Conservation (phyloP, 1,140 invertebrate species). For the Hestina assimilis region DNA sequence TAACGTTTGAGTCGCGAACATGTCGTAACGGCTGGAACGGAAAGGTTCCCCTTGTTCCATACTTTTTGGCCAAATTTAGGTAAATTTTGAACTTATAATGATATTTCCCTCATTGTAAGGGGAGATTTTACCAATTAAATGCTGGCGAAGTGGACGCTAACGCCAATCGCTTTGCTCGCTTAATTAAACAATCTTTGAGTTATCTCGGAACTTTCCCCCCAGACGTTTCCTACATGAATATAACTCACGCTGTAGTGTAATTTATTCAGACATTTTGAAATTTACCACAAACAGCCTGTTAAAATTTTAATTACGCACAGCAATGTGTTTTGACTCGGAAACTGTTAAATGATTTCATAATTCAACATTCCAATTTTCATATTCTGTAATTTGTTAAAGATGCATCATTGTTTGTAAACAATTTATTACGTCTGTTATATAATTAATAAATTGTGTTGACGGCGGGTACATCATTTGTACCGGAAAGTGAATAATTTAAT, state of each 20-base stretch:
- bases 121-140: constrained; percentile 31
- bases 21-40: background rate
- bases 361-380: too few relatives aligned
- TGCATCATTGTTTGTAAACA: constrained; percentile 36
- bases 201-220: constrained; percentile 29
- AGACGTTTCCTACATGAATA: constrained; percentile 23
- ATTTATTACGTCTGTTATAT: constrained; percentile 24
- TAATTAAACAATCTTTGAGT: constrained; percentile 29
- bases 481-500: constrained; percentile 27
- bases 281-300: background rate
- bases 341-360: too few relatives aligned
- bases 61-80: constrained; percentile 1
- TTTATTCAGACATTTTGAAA: constrained; percentile 3
- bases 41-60: background rate
- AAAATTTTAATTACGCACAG: constrained; percentile 6
- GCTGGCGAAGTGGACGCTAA: constrained; percentile 27
- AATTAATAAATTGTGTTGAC: constrained; percentile 30
- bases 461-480: constrained; percentile 16
- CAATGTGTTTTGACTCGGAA: too few relatives aligned
- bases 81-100: constrained; percentile 29
- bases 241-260: constrained; percentile 21
- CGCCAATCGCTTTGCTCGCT: constrained; percentile 24
- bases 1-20: background rate
- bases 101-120: constrained; percentile 28
- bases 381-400: constrained; percentile 33